Evolutionary conservation across 2,113 vertebrate species (phyloP), one percentile per base, ranked within the genome.

Genomic region (Choloepus hoffmanni): DNA sequence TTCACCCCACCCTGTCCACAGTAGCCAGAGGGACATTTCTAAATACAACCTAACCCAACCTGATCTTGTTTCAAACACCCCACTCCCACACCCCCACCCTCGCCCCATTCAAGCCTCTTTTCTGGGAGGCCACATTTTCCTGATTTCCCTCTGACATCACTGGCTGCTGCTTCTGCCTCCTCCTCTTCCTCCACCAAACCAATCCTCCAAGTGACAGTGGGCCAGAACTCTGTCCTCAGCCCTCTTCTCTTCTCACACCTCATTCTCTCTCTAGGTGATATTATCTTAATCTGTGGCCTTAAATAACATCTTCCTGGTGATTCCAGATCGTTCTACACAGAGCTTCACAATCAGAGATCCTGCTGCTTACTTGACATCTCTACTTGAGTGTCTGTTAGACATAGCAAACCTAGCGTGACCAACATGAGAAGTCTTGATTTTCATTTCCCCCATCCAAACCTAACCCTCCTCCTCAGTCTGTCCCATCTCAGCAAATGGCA

Each of bases 1-100:
- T 11, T 12, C 2, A 30, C 19, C 12, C 24, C 7, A 0, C 50
- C 30, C 86, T 62, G 68, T 40, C 55, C 40, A 15, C 16, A 0
- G 7, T 2, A 43, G 36, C 33, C 33, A 65, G 36, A 65, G 2
- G 21, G 30, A 72, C 50, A 45, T 36, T 86, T 85, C 68, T 79
- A 43, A 90, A n/a, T 19, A 62, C 50, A 8, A 9, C 16, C n/a
- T 73, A 15, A 45, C 16, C 36, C 48, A 50, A 36, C 28, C 55
- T 65, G 82, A 5, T 26, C n/a, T 62, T 70, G 3, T 62, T 33
- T 77, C 45, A 50, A 2, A 45, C 45, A 40, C 43, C 48, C 50
- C 4, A 5, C 18, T 3, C 21, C 36, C 43, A 60, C 11, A 5
- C 18, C n/a, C 62, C 50, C 19, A 21, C 18, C 12, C 5, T 87